Conservation (phyloP, 1,140 invertebrate species). For the Calephelis nemesis region DNA sequence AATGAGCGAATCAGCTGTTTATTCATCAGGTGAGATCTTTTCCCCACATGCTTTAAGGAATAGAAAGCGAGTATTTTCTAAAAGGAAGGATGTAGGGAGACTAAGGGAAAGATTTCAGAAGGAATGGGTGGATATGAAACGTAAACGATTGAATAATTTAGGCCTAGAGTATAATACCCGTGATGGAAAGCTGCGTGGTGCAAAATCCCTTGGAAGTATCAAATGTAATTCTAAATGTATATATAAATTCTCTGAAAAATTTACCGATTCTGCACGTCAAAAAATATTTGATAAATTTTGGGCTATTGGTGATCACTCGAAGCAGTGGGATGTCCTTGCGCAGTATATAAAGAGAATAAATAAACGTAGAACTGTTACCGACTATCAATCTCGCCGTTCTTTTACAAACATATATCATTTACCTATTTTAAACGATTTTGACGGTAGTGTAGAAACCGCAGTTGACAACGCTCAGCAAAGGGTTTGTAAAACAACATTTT, state of each 20-base stretch:
- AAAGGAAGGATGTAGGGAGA: too few relatives aligned
- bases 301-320: conserved; percentile 8
- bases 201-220: neutral
- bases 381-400: neutral
- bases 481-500: conserved; percentile 16
- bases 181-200: neutral
- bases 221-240: conserved; percentile 3
- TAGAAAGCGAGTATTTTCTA: too few relatives aligned
- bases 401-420: too few relatives aligned
- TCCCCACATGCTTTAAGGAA: too few relatives aligned
- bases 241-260: neutral
- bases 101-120: too few relatives aligned
- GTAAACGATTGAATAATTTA: conserved; percentile 8
- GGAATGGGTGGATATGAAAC: conserved; percentile 1
- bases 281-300: conserved; percentile 14
- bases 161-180: neutral
- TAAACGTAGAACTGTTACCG: conserved; percentile 13
- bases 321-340: conserved; percentile 6
- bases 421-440: too few relatives aligned
- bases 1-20: too few relatives aligned
- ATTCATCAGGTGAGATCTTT: too few relatives aligned
- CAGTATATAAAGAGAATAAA: conserved; percentile 8
- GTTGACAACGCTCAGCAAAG: too few relatives aligned
- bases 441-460: too few relatives aligned
- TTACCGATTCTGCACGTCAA: conserved; percentile 1